Percentiles rank a stretch among this genome's conserved stretches.
Conservation (phyloP, 2,888 invertebrate genomes). For the Coelogynopora nodosa region DNA sequence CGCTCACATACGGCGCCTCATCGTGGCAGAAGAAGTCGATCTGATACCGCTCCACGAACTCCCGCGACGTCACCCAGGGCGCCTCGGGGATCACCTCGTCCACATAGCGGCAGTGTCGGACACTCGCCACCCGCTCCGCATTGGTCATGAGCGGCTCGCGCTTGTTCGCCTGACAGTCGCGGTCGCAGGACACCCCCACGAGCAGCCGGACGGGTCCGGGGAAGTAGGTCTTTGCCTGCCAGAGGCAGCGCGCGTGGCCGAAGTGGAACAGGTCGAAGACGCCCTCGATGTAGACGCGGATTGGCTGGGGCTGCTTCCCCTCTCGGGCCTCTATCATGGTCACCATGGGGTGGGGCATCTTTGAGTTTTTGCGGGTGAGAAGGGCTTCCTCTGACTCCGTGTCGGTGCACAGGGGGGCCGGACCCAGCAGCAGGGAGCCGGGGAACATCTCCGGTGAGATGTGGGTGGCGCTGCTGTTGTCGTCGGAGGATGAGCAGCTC, state of each 20-base stretch:
- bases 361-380: neutral
- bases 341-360: neutral
- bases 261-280: slow-evolving; percentile 42
- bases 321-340: neutral
- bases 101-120: slow-evolving; percentile 40
- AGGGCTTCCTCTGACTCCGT: neutral
- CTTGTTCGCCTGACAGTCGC: slow-evolving; percentile 37
- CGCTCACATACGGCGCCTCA: slow-evolving; percentile 36
- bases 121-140: slow-evolving; percentile 28
- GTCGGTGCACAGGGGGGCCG: neutral
- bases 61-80: slow-evolving; percentile 38
- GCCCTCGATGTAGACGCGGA: slow-evolving; percentile 42
- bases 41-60: slow-evolving; percentile 35
- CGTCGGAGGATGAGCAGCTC: no score
- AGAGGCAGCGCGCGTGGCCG: slow-evolving; percentile 39
- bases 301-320: slow-evolving; percentile 11
- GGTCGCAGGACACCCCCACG: slow-evolving; percentile 35
- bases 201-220: slow-evolving; percentile 21
- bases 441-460: neutral
- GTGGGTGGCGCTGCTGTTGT: no score
- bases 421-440: neutral
- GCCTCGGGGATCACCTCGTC: slow-evolving; percentile 34
- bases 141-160: slow-evolving; percentile 42
- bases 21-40: slow-evolving; percentile 45
- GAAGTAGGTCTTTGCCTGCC: slow-evolving; percentile 41